Conservation (phyloP, 2,113 vertebrate genomes). For the pig (Sus scrofa) region DNA sequence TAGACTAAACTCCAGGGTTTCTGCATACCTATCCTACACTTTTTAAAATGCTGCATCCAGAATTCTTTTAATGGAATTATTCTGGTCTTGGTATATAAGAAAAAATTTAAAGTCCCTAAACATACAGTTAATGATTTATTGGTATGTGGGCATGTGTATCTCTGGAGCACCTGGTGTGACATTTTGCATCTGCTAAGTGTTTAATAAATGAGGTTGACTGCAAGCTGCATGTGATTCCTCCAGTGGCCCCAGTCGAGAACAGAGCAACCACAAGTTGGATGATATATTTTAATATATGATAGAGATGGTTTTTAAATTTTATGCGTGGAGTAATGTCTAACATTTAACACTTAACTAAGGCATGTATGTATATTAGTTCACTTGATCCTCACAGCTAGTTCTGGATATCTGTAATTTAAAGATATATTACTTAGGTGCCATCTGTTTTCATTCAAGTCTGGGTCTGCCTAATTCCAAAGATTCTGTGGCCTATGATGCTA, state of each 20-base stretch:
- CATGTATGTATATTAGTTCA: background rate
- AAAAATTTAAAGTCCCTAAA: background rate
- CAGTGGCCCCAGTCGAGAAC: background rate
- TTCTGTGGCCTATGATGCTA: background rate
- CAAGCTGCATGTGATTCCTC: background rate
- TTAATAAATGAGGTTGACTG: background rate
- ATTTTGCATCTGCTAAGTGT: background rate
- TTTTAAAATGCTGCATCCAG: background rate
- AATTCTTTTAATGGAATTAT: slow-evolving; percentile 24
- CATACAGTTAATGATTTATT: background rate
- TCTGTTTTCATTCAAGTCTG: slow-evolving; percentile 13
- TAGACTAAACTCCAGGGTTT: background rate
- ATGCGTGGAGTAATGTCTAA: background rate
- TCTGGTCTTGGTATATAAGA: background rate
- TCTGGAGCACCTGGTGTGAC: background rate
- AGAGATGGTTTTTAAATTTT: background rate
- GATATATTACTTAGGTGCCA: background rate
- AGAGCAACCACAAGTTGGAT: background rate
- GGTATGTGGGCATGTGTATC: background rate
- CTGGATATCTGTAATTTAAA: background rate
- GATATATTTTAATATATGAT: background rate
- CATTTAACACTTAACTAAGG: background rate
- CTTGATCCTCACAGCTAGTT: background rate
- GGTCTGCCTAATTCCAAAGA: background rate
- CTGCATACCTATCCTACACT: background rate